Percentiles rank a stretch among this genome's conserved stretches.
phyloP scores from a whole-genome alignment of 2,888 invertebrate species.

The Torymus aiolomorphi region DNA sequence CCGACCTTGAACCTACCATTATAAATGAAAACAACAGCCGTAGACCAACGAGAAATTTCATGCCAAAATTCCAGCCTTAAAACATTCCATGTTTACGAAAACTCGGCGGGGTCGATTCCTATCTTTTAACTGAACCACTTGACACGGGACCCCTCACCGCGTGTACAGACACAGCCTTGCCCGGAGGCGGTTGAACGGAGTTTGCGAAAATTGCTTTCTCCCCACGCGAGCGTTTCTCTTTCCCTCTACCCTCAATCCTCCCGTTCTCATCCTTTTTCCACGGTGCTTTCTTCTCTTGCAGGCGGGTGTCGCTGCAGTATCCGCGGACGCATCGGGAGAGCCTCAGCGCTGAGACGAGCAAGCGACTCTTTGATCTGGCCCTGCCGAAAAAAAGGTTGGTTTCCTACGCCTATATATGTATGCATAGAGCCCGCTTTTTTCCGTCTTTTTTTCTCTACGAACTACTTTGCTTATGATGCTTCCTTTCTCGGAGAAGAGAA shows the following conservation, averaged over 20 bases:
- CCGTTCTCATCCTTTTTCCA: background rate
- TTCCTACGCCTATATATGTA: background rate
- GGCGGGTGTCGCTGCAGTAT: constrained; percentile 57
- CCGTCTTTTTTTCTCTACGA: background rate
- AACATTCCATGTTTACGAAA: constrained; percentile 15
- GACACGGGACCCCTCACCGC: constrained; percentile 22
- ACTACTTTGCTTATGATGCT: background rate
- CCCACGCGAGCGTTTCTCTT: background rate
- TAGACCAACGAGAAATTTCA: too few species aligned
- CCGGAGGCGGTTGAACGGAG: constrained; percentile 36
- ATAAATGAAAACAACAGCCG: too few species aligned
- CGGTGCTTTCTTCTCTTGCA: constrained; percentile 44
- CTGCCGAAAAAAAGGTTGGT: constrained; percentile 63
- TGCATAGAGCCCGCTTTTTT: background rate
- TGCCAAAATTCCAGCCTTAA: background rate
- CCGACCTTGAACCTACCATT: too few species aligned
- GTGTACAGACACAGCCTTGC: background rate
- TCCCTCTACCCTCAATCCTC: background rate
- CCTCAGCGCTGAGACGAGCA: constrained; percentile 59
- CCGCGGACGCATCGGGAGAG: constrained; percentile 62
- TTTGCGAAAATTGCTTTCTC: constrained; percentile 49
- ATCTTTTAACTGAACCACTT: constrained; percentile 42
- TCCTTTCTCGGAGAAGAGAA: background rate
- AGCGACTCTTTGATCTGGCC: constrained; percentile 66
- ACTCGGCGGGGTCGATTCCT: constrained; percentile 5